Evolutionary conservation across 2,113 vertebrate species (phyloP).

Genomic region (Picathartes gymnocephalus): DNA sequence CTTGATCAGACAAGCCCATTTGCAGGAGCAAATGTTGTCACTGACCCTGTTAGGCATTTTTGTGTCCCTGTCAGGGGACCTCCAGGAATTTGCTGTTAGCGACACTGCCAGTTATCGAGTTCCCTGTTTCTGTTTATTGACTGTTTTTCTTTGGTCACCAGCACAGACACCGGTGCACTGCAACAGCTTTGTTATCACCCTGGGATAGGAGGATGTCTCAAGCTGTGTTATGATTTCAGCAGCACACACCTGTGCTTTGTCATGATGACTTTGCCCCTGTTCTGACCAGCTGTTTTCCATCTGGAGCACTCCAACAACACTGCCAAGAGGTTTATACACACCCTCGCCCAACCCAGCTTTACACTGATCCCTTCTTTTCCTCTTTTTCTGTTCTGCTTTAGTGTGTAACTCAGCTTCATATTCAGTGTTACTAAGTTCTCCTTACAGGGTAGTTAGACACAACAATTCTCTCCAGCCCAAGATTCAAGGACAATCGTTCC

Average conservation of each 20-base stretch:
- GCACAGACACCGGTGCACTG: not conserved
- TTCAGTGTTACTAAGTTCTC: too few relatives aligned
- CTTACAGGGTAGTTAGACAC: too few relatives aligned
- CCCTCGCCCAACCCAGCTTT: not conserved
- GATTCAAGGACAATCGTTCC: too few relatives aligned
- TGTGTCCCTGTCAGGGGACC: not conserved
- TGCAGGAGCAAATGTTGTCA: not conserved
- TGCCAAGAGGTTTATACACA: not conserved
- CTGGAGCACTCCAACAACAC: rapidly evolving
- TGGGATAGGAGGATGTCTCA: not conserved
- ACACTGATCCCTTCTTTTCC: too few relatives aligned
- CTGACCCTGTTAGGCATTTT: not conserved
- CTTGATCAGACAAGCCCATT: not conserved
- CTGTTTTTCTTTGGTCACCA: not conserved
- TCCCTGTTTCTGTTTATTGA: not conserved
- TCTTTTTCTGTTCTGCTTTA: too few relatives aligned
- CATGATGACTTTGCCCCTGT: not conserved
- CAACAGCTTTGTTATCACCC: not conserved
- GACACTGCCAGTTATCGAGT: rapidly evolving
- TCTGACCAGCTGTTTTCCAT: not conserved
- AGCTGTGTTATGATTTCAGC: not conserved
- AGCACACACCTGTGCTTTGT: not conserved
- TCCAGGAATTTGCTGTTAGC: rapidly evolving
- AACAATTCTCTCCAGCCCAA: too few relatives aligned
- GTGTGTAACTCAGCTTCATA: too few relatives aligned